Evolutionary conservation across 1,140 invertebrate species (phyloP), one percentile per base, ranked within the genome.

Genomic region (Teleogryllus occipitalis): DNA sequence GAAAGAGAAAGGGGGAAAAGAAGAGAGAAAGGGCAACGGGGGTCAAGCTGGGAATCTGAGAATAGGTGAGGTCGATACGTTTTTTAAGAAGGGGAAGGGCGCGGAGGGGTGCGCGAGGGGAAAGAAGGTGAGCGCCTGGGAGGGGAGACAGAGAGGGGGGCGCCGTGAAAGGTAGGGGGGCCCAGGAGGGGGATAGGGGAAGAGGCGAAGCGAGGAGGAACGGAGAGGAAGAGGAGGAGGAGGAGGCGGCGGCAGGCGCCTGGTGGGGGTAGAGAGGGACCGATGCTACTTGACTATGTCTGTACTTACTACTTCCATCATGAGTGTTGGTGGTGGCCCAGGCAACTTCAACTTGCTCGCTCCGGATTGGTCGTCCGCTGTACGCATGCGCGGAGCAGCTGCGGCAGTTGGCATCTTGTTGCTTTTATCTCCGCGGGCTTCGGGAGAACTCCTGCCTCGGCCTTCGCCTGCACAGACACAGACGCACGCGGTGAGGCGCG

Each of bases 301-400:
- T 75, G 78, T 75, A 79, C 78, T 79, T 75, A 79, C 78, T 65
- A 79, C 78, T 49, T 79, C 78, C 78, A 79, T 79, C 78, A 79
- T 79, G 78, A 49, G 49, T 49, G 65, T 74, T 65, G 78, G 21
- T 48, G 78, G 73, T 49, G 73, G 46, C 46, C 78, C 78, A 10
- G 78, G 73, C 78, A 72, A 75, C 78, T 74, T 74, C 78, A 75
- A 79, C 74, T 79, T 79, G 78, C 46, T 46, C 27, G 47, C 78
- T 21, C n/a, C 18, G 47, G 78, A 75, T 75, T 74, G 73, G 78
- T 75, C 73, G 78, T 75, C 47, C n/a, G 47, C 27, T 10, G 47
- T 22, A n/a, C 65, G 78, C 73, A 72, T 49, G 78, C 78, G 78
- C 22, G 76, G 76, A 77, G 76, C 78, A 48, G 78, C 78, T 75